Conservation (phyloP, 1,140 invertebrate genomes). For the Dolichoris vasculosae region DNA sequence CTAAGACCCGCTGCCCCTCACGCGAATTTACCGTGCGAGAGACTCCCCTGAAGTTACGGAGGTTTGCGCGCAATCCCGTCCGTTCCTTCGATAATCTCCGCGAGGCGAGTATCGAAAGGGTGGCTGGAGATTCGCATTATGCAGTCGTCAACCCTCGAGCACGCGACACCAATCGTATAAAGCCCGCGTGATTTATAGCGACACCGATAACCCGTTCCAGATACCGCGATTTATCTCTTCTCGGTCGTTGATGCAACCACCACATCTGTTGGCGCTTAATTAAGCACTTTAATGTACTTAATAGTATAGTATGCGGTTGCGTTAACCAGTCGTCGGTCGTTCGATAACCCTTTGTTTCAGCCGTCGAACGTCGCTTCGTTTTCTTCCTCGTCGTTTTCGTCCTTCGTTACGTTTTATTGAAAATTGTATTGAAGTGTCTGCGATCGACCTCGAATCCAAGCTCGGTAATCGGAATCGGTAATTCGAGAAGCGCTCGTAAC, state of each 20-base stretch:
- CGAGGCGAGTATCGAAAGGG: conserved; percentile 56
- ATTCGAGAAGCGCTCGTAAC: too few species aligned
- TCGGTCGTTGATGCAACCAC: conserved; percentile 54
- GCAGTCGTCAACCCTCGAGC: conserved; percentile 67
- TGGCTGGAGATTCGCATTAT: conserved; percentile 58
- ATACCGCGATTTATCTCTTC: conserved; percentile 69
- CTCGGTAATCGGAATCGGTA: too few species aligned
- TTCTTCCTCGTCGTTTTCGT: not conserved
- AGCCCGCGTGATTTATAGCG: conserved; percentile 69
- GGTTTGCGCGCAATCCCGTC: too few species aligned
- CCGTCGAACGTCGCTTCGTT: not conserved
- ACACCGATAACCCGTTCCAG: conserved; percentile 63
- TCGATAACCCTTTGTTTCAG: not conserved
- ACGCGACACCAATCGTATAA: conserved; percentile 53
- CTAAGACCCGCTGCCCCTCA: too few species aligned
- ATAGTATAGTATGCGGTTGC: too few species aligned
- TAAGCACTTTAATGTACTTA: conserved; percentile 45
- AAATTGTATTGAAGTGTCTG: too few species aligned
- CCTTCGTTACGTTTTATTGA: too few species aligned
- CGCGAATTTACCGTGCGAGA: too few species aligned
- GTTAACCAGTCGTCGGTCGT: not conserved
- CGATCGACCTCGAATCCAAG: too few species aligned
- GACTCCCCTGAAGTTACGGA: too few species aligned
- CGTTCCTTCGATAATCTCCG: too few species aligned
- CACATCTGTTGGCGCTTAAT: conserved; percentile 57